Conservation (phyloP, 1,140 invertebrate genomes). For the Myzus persicae region DNA sequence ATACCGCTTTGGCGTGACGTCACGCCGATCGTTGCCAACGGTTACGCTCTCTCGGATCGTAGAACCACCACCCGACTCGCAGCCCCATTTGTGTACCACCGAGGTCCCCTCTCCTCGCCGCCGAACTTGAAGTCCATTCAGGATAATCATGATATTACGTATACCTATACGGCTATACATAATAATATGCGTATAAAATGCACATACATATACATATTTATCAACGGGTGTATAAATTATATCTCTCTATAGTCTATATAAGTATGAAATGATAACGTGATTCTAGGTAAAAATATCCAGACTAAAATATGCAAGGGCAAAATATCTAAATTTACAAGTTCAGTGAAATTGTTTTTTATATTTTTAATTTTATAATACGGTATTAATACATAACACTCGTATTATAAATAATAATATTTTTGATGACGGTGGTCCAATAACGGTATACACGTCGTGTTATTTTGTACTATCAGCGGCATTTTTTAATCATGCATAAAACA, state of each 20-base stretch:
- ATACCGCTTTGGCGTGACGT: conserved; percentile 25
- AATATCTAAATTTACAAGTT: background rate
- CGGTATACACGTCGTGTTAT: background rate
- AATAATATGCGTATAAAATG: no score
- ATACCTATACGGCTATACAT: background rate
- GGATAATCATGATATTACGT: background rate
- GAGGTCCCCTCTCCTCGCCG: no score
- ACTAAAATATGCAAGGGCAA: background rate
- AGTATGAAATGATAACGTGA: no score
- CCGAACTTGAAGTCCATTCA: background rate
- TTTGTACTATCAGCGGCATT: background rate
- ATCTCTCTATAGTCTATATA: no score
- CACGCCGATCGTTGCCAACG: conserved; percentile 43
- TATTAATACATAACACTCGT: no score
- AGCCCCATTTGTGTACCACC: background rate
- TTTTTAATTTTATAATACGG: no score
- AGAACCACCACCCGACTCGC: background rate
- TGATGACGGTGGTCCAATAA: no score
- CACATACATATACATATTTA: background rate
- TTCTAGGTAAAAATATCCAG: background rate
- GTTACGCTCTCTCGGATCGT: background rate
- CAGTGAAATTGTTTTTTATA: background rate
- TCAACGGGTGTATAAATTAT: no score
- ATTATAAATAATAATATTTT: background rate
- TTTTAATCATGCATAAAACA: background rate